Conservation (phyloP, 2,797 vertebrate species). For the Premnoplex brunnescens region DNA sequence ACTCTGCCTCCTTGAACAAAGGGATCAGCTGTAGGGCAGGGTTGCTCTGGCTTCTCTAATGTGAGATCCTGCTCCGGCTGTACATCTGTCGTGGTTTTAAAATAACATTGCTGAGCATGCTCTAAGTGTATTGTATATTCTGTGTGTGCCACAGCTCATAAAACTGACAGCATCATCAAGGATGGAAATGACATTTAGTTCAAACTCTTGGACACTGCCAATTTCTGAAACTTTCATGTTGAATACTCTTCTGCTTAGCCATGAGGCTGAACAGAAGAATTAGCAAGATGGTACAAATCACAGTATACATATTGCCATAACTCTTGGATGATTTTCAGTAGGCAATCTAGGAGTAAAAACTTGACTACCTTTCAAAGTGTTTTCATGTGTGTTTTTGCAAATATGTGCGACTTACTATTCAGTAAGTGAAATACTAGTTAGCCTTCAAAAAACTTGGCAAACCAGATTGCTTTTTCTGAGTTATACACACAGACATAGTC, state of each 20-base stretch:
- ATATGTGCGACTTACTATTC: neutral
- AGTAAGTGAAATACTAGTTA: neutral
- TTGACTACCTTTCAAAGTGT: neutral
- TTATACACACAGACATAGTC: no score
- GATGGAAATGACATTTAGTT: neutral
- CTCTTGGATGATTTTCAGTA: neutral
- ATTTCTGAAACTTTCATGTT: neutral
- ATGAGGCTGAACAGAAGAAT: conserved; percentile 22
- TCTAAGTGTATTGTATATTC: neutral
- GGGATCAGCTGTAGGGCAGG: neutral
- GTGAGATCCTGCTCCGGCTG: neutral
- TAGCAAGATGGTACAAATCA: conserved; percentile 5
- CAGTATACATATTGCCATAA: neutral
- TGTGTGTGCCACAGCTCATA: neutral
- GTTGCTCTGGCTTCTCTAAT: neutral
- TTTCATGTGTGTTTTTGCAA: neutral
- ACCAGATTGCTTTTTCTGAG: neutral
- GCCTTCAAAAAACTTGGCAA: neutral
- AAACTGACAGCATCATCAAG: neutral
- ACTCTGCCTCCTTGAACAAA: neutral
- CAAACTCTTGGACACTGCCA: neutral
- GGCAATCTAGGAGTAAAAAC: neutral
- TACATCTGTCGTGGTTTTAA: conserved; percentile 20
- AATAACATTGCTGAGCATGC: neutral
- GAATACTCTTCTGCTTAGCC: neutral